These are phyloP conservation scores for Doryteuthis pealeii DNA, from an alignment of 1,140 invertebrate species.

Conservation along the genomic window DNA sequence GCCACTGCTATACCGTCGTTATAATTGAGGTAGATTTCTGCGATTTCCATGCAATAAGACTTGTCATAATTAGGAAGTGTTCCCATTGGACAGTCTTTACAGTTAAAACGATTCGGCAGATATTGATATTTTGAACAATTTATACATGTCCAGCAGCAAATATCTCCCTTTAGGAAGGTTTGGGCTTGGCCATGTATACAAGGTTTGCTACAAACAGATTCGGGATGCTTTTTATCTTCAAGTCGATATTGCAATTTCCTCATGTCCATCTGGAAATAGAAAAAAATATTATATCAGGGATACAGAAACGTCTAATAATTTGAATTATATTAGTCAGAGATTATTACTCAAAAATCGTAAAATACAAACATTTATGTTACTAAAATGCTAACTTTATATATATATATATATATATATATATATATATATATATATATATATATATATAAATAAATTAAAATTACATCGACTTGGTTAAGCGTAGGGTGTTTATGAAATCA, in stretches of 20 bases:
- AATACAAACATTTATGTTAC: no score
- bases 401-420: no score
- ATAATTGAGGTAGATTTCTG: slow-evolving; percentile 76
- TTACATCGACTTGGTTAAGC: no score
- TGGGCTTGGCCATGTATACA: slow-evolving; percentile 86
- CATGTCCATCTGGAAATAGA: slow-evolving; percentile 34
- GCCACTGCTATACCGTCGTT: slow-evolving; percentile 78
- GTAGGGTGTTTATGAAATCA: no score
- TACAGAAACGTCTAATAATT: neutral
- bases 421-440: no score
- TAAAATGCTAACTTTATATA: no score
- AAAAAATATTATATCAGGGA: neutral
- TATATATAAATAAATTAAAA: no score
- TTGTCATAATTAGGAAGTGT: slow-evolving; percentile 77
- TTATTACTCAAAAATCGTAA: neutral
- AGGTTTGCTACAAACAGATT: slow-evolving; percentile 85
- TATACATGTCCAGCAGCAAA: slow-evolving; percentile 95
- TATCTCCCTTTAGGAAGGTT: slow-evolving; percentile 86
- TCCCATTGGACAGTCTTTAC: slow-evolving; percentile 77
- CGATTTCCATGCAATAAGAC: slow-evolving; percentile 75
- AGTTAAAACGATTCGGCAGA: slow-evolving; percentile 77
- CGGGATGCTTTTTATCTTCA: slow-evolving; percentile 73
- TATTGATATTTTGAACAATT: slow-evolving; percentile 86
- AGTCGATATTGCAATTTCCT: slow-evolving; percentile 46
- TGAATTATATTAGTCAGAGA: neutral